Percentiles rank a stretch among this genome's conserved stretches.
Conservation (phyloP, 2,797 vertebrate species). For the Tapirus indicus region DNA sequence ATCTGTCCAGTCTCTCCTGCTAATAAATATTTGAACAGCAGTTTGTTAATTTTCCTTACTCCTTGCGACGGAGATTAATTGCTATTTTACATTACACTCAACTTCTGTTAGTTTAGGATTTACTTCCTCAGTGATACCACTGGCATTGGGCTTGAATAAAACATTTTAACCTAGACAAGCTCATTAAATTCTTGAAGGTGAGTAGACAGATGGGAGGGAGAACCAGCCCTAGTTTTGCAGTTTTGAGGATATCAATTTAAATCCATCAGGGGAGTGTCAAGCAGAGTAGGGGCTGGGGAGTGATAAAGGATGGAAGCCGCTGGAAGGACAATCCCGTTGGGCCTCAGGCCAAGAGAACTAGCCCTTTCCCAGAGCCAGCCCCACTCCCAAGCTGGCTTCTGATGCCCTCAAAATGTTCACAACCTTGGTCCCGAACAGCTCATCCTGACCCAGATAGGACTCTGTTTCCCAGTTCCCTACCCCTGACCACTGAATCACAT, state of each 20-base stretch:
- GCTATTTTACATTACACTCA: constrained; percentile 84
- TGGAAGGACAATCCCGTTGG: not conserved
- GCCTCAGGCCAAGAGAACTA: not conserved
- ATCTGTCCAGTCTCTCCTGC: constrained; percentile 67
- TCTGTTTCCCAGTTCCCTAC: not conserved
- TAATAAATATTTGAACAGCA: constrained; percentile 87
- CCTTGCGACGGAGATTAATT: constrained; percentile 83
- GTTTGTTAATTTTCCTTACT: constrained; percentile 87
- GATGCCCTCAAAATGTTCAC: not conserved
- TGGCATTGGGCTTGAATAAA: constrained; percentile 86
- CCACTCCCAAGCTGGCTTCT: not conserved
- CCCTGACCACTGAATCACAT: not conserved
- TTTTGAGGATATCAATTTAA: constrained; percentile 59
- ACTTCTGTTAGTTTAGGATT: constrained; percentile 88
- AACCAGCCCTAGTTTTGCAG: constrained; percentile 68
- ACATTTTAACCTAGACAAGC: constrained; percentile 84
- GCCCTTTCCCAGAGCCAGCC: not conserved
- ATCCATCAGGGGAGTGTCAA: not conserved
- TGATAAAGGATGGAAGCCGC: not conserved
- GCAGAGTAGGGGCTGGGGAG: not conserved
- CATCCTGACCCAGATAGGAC: not conserved
- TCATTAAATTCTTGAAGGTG: constrained; percentile 86
- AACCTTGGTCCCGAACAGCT: not conserved
- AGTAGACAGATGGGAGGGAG: constrained; percentile 76
- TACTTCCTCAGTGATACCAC: constrained; percentile 85